Conservation (phyloP, 2,888 invertebrate genomes). For the Volucella inanis region DNA sequence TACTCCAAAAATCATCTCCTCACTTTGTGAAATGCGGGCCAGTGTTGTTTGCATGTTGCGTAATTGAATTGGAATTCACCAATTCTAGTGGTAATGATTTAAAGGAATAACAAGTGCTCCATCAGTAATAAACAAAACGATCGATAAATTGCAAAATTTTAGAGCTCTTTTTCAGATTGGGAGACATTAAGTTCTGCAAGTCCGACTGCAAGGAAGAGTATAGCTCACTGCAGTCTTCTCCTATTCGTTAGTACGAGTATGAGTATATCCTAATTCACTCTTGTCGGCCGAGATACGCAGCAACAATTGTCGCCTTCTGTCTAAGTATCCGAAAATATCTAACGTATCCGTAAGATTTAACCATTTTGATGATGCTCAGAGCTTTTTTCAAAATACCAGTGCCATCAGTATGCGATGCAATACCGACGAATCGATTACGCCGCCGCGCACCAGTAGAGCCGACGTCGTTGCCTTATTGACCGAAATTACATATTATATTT, state of each 20-base stretch:
- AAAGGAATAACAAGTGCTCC: slow-evolving; percentile 63
- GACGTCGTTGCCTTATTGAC: slow-evolving; percentile 65
- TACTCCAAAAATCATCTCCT: slow-evolving; percentile 22
- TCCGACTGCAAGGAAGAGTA: no score
- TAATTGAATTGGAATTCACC: slow-evolving; percentile 20
- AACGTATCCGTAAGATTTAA: slow-evolving; percentile 44
- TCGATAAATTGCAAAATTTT: background rate
- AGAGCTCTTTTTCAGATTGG: slow-evolving; percentile 47
- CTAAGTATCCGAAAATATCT: slow-evolving; percentile 73
- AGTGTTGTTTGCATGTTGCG: slow-evolving; percentile 30
- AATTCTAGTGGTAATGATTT: slow-evolving; percentile 26
- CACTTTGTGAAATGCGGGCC: background rate
- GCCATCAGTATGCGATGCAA: slow-evolving; percentile 70
- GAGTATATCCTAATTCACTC: slow-evolving; percentile 60
- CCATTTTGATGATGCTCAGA: slow-evolving; percentile 48
- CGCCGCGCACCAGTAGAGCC: slow-evolving; percentile 70
- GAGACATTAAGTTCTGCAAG: no score
- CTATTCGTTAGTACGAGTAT: no score
- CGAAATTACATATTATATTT: slow-evolving; percentile 42
- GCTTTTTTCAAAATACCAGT: slow-evolving; percentile 56
- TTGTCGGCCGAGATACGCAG: slow-evolving; percentile 16
- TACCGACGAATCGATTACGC: slow-evolving; percentile 73
- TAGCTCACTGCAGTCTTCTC: no score
- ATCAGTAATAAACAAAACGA: slow-evolving; percentile 42
- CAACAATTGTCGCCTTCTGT: slow-evolving; percentile 64